Conservation (phyloP, 2,113 vertebrate species). For the pig (Sus scrofa) region DNA sequence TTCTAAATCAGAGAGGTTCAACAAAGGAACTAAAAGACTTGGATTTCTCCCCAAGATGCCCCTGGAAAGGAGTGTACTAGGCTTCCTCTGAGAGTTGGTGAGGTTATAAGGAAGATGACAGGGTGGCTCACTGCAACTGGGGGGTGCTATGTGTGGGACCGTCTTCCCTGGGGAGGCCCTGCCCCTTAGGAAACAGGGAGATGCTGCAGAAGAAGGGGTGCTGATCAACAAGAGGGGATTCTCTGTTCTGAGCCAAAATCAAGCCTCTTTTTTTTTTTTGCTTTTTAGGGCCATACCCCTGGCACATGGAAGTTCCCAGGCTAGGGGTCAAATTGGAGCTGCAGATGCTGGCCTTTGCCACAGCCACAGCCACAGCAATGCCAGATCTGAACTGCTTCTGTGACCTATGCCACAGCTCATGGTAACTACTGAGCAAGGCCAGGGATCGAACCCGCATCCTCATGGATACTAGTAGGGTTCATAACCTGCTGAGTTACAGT, state of each 20-base stretch:
- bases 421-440: too few relatives aligned
- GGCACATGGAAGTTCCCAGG: too few relatives aligned
- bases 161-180: background rate
- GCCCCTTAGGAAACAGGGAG: background rate
- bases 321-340: too few relatives aligned
- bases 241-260: constrained; percentile 76
- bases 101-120: background rate
- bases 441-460: too few relatives aligned
- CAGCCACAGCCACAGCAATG: too few relatives aligned
- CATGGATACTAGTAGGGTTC: too few relatives aligned
- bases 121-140: too few relatives aligned
- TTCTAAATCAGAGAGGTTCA: background rate
- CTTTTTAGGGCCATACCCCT: too few relatives aligned
- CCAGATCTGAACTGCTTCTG: too few relatives aligned
- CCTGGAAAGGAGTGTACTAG: background rate
- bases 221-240: constrained; percentile 67
- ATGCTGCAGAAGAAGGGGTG: constrained; percentile 58
- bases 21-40: background rate
- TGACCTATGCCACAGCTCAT: too few relatives aligned
- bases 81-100: background rate
- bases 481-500: too few relatives aligned
- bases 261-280: constrained; percentile 7
- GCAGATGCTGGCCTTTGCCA: too few relatives aligned
- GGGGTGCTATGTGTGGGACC: background rate
- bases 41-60: background rate